These are phyloP conservation scores for Timema cristinae DNA, from an alignment of 2,888 invertebrate species.

Conservation along the genomic window DNA sequence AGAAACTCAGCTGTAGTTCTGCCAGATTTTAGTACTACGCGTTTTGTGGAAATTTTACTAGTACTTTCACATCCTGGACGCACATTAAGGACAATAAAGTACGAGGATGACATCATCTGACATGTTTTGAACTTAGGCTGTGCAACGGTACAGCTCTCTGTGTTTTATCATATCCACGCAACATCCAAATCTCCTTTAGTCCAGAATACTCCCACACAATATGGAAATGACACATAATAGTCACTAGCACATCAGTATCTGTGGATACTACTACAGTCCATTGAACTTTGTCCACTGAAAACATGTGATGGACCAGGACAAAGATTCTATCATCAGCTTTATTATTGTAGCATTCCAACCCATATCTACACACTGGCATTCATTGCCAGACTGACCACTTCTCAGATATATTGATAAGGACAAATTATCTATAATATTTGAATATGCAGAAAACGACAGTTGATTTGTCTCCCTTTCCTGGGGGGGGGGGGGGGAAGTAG, in stretches of 20 bases:
- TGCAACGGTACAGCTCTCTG: not conserved
- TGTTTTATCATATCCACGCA: not conserved
- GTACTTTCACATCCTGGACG: no score
- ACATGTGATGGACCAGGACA: not conserved
- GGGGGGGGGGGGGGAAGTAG: no score
- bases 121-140: no score
- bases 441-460: no score
- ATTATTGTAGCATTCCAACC: not conserved
- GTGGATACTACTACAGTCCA: not conserved
- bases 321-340: not conserved
- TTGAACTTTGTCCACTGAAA: conserved; percentile 12
- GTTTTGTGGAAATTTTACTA: no score
- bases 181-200: conserved; percentile 8
- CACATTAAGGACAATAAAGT: no score
- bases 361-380: not conserved
- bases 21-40: no score
- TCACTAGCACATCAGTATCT: conserved; percentile 11
- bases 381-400: not conserved
- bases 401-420: not conserved
- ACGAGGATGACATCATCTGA: no score
- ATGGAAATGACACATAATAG: conserved; percentile 1
- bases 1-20: no score
- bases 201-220: not conserved
- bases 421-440: no score
- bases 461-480: no score